phyloP scores from a whole-genome alignment of 2,888 invertebrate genomes.

The Thysanoteuthis rhombus region DNA sequence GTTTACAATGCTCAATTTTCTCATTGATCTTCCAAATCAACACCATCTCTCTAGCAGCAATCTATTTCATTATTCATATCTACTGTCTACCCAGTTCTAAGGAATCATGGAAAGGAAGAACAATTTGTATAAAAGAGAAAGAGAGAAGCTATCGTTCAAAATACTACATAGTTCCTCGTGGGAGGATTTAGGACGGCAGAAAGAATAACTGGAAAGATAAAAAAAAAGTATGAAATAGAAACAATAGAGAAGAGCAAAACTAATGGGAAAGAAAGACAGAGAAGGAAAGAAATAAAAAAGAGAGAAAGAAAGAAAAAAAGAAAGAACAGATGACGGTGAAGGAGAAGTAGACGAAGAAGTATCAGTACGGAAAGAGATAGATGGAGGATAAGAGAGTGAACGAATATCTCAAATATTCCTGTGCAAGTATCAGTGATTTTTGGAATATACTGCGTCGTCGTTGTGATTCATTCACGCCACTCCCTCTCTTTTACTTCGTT shows the following conservation, averaged over 20 bases:
- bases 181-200: too few relatives aligned
- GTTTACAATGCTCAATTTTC: not conserved
- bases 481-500: not conserved
- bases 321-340: not conserved
- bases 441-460: not conserved
- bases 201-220: too few relatives aligned
- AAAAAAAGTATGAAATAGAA: too few relatives aligned
- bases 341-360: not conserved
- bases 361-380: not conserved
- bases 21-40: not conserved
- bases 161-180: too few relatives aligned
- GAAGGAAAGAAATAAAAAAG: not conserved
- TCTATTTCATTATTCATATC: too few relatives aligned
- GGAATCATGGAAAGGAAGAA: too few relatives aligned
- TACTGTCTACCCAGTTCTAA: too few relatives aligned
- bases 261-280: too few relatives aligned
- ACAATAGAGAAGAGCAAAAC: too few relatives aligned
- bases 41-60: too few relatives aligned
- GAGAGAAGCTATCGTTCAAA: too few relatives aligned
- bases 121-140: too few relatives aligned
- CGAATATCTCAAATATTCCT: not conserved
- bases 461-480: not conserved
- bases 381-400: not conserved
- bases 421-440: not conserved
- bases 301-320: not conserved